A percentile compares a stretch with the other conserved stretches of the same genome.
These are phyloP conservation scores for Podarcis muralis DNA, from an alignment of 2,113 vertebrate species.

Conservation along the genomic window DNA sequence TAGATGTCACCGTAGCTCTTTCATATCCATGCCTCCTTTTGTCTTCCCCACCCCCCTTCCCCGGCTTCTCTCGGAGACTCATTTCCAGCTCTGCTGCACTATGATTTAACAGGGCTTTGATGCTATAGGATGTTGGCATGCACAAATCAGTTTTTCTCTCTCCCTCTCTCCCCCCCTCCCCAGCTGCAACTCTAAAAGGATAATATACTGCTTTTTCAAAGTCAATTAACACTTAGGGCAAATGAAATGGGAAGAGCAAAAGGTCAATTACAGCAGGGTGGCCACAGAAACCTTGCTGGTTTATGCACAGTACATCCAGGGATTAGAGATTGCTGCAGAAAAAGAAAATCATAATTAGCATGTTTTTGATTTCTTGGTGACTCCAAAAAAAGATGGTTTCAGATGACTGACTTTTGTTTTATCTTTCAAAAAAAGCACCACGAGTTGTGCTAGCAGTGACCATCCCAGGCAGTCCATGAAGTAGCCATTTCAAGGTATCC, in stretches of 20 bases:
- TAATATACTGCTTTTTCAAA: conserved; percentile 84
- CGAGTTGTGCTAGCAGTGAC: conserved; percentile 34
- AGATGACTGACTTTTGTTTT: conserved; percentile 64
- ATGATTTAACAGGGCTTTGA: conserved; percentile 77
- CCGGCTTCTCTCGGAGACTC: conserved; percentile 54
- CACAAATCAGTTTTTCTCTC: conserved; percentile 67
- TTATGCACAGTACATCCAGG: conserved; percentile 70
- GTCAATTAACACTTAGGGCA: conserved; percentile 84
- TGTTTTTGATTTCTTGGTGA: conserved; percentile 71
- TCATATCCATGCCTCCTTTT: not conserved
- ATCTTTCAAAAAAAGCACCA: conserved; percentile 45
- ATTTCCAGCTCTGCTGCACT: conserved; percentile 67
- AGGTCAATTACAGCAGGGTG: conserved; percentile 79
- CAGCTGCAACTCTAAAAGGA: conserved; percentile 64
- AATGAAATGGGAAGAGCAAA: conserved; percentile 78
- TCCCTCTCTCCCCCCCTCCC: conserved; percentile 43
- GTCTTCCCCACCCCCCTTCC: conserved; percentile 54
- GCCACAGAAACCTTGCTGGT: conserved; percentile 70
- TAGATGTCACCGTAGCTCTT: conserved; percentile 80
- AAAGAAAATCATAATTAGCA: conserved; percentile 79
- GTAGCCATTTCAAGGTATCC: conserved; percentile 19
- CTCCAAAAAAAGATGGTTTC: conserved; percentile 67
- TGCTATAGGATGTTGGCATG: conserved; percentile 75
- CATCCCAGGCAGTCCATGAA: conserved; percentile 5
- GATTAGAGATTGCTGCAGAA: conserved; percentile 68